Percentiles rank a stretch among this genome's conserved stretches.
Conservation (phyloP, 2,797 vertebrate genomes). For the Myioborus melanocephalus region DNA sequence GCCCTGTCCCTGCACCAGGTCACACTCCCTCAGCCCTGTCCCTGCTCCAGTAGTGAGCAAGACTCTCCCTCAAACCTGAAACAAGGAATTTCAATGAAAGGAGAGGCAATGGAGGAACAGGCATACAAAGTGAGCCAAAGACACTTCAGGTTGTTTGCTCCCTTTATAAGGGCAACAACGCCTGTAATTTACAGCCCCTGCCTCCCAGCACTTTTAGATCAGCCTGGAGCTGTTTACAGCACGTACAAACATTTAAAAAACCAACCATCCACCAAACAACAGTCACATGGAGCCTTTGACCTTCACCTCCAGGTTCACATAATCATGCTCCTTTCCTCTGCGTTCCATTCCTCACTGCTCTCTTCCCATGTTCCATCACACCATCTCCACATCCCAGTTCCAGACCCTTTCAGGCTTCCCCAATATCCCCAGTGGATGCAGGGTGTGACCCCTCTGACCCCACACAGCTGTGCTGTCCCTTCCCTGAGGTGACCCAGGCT, state of each 20-base stretch:
- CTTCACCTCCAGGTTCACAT: slow-evolving; percentile 1
- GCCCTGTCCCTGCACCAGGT: neutral
- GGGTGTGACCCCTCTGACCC: neutral
- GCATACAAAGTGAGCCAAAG: neutral
- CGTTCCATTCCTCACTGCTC: neutral
- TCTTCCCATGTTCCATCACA: rapidly evolving
- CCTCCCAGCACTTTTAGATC: neutral
- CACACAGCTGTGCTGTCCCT: neutral
- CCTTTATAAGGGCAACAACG: neutral
- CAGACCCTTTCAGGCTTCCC: neutral
- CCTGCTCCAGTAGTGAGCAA: neutral
- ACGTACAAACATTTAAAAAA: neutral
- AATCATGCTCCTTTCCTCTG: neutral
- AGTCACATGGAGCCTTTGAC: slow-evolving; percentile 32
- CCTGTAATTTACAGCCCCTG: neutral
- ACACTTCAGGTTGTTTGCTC: rapidly evolving
- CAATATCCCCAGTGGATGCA: rapidly evolving
- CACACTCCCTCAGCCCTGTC: rapidly evolving
- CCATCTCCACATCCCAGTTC: neutral
- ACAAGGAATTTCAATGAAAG: neutral
- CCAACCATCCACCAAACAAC: neutral
- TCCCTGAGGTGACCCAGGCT: neutral
- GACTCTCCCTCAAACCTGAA: neutral
- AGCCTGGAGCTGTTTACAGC: neutral
- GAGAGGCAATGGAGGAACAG: neutral